phyloP scores from a whole-genome alignment of 2,888 invertebrate species.

The Cephus runcator region DNA sequence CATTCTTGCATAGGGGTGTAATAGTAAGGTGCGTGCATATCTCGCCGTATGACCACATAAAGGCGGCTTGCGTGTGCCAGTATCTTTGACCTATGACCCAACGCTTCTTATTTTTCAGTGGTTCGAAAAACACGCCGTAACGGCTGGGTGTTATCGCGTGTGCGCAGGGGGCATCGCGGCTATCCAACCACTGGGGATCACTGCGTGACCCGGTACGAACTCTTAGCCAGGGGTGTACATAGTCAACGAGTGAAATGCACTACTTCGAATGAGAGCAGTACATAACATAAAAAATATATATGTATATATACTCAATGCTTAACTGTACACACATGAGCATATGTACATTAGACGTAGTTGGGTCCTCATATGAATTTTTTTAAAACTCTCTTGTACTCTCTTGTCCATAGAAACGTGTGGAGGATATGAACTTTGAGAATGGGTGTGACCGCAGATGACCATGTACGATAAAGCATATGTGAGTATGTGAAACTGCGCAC shows the following conservation, averaged over 20 bases:
- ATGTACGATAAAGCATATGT: background rate
- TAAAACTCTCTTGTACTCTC: background rate
- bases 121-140: slow-evolving; percentile 54
- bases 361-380: background rate
- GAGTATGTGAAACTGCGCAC: background rate
- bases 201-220: slow-evolving; percentile 38
- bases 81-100: slow-evolving; percentile 51
- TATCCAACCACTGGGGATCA: slow-evolving; percentile 53
- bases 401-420: background rate
- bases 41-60: slow-evolving; percentile 34
- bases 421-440: background rate
- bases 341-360: background rate
- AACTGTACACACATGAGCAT: background rate
- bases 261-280: background rate
- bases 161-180: slow-evolving; percentile 61
- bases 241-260: background rate
- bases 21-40: background rate
- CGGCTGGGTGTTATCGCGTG: slow-evolving; percentile 55
- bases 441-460: background rate
- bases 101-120: slow-evolving; percentile 51
- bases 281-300: background rate
- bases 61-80: slow-evolving; percentile 57
- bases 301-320: background rate
- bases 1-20: background rate
- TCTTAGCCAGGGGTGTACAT: slow-evolving; percentile 19